Evolutionary conservation across 2,888 invertebrate species (phyloP), one percentile per base, ranked within the genome.

Genomic region (Prosopocoilus inquinatus): DNA sequence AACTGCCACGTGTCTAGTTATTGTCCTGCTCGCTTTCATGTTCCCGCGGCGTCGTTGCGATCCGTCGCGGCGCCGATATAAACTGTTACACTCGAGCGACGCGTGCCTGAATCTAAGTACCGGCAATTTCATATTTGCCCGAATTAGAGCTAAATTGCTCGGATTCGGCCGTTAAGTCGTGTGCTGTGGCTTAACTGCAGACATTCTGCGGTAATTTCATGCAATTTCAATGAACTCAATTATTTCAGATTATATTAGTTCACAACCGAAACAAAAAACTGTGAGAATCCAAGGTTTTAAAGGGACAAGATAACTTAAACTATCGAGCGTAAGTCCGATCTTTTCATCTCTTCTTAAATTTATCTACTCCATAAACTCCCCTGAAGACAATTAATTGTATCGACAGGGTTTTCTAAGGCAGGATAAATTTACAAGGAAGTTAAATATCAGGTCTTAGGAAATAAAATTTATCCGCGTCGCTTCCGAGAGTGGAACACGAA

Each of bases 81-180:
- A 72, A 67, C 60, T 61, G 65, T 56, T 55, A 60, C 59, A 59
- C 60, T 59, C 47, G 47, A 34, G 39, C 46, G 45, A 50, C 50
- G 47, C 50, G 55, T 47, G 47, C 33, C 46, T 41, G 33, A 11
- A 32, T 20, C 49, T 36, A 16, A 13, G 55, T 60, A 64, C 65
- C 63, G 58, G 63, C 68, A 66, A 73, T 75, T 75, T 74, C 72
- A 73, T 73, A 74, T 75, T 75, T 75, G 73, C 72, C 63, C 67
- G 74, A 76, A 76, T 76, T 76, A 73, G 75, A 71, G 70, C 74
- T 75, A 75, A 76, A 76, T 76, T 74, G 74, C 65, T 66, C 67
- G 69, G 73, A 75, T 74, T 71, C 72, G 70, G 67, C 72, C 71
- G 59, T 72, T 67, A 64, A 56, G 67, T 61, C 74, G 69, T 75